Percentiles rank a stretch among this genome's conserved stretches.
phyloP scores from a whole-genome alignment of 2,113 vertebrate genomes.

The Australoheros scitulus region DNA sequence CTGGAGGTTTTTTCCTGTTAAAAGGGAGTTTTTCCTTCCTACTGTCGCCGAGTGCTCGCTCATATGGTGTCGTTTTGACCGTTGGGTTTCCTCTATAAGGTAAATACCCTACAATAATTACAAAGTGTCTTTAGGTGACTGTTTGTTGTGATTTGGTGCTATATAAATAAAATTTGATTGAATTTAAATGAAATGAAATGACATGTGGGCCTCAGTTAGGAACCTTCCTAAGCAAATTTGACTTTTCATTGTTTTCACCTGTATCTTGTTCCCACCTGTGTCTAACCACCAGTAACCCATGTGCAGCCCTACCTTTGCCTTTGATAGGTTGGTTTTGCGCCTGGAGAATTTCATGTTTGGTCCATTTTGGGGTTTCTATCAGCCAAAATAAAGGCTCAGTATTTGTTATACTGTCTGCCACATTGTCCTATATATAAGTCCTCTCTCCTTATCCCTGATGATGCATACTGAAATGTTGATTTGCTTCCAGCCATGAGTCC shows the following conservation, averaged over 20 bases:
- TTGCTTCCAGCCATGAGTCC: neutral
- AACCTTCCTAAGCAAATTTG: neutral
- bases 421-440: neutral
- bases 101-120: too few relatives aligned
- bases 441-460: neutral
- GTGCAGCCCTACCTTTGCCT: neutral
- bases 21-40: too few relatives aligned
- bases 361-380: neutral
- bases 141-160: too few relatives aligned
- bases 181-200: too few relatives aligned
- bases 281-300: neutral
- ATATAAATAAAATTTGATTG: too few relatives aligned
- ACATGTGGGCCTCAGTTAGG: too few relatives aligned
- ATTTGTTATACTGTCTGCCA: neutral
- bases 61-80: too few relatives aligned
- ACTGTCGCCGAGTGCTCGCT: too few relatives aligned
- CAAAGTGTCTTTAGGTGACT: too few relatives aligned
- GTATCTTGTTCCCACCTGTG: neutral
- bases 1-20: too few relatives aligned
- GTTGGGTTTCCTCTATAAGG: too few relatives aligned
- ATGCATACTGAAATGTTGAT: neutral
- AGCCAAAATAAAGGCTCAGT: neutral
- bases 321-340: neutral
- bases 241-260: neutral
- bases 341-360: neutral